phyloP scores from a whole-genome alignment of 2,113 vertebrate species.

The Eudorcas thomsonii region DNA sequence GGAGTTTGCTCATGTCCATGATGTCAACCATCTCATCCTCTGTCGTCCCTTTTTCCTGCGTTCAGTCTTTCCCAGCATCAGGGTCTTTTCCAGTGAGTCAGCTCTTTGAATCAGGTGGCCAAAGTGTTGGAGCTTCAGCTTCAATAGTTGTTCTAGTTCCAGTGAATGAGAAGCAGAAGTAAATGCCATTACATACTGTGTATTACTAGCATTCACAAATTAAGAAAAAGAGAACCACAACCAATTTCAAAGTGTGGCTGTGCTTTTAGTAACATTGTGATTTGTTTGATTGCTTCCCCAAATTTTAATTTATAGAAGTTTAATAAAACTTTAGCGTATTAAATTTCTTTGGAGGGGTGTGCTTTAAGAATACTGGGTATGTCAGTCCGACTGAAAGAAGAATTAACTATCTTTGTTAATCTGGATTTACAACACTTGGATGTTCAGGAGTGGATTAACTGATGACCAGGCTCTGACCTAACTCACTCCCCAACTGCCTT shows the following conservation, averaged over 20 bases:
- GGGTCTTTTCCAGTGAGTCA: not conserved
- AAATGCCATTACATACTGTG: not conserved
- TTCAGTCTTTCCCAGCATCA: not conserved
- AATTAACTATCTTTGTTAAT: not conserved
- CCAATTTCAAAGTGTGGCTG: not conserved
- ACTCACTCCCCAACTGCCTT: not conserved
- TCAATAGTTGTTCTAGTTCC: not conserved
- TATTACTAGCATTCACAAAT: not conserved
- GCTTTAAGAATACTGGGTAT: not conserved
- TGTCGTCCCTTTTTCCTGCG: not conserved
- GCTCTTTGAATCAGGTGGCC: not conserved
- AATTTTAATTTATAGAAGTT: not conserved
- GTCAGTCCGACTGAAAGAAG: not conserved
- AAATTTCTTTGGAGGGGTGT: not conserved
- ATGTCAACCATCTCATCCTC: not conserved
- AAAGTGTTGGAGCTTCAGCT: not conserved
- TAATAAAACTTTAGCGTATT: not conserved
- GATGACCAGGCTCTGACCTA: not conserved
- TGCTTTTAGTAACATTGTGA: not conserved
- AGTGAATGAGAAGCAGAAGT: not conserved
- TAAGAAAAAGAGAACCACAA: not conserved
- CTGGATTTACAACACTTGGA: conserved; percentile 7
- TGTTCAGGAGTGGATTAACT: conserved; percentile 24
- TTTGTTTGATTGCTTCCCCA: not conserved
- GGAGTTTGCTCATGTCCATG: not conserved